Percentiles rank a stretch among this genome's conserved stretches.
These are phyloP conservation scores for Pygocentrus nattereri DNA, from an alignment of 2,797 vertebrate genomes.

Conservation along the genomic window DNA sequence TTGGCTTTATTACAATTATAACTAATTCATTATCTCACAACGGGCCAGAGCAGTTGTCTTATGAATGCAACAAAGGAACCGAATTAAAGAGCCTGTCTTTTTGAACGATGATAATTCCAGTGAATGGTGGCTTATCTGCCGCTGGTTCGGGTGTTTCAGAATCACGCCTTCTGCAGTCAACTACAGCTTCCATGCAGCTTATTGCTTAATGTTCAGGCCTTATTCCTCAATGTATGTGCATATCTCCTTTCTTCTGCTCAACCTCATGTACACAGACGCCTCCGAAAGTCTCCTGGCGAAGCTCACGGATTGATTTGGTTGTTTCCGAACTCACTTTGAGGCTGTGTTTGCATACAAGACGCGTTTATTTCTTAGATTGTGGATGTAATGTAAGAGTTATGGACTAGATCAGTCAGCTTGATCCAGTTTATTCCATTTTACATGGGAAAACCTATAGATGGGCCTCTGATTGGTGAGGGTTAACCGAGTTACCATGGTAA, in stretches of 20 bases:
- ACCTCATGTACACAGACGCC: not conserved
- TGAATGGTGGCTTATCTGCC: constrained; percentile 46
- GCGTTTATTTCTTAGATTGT: too few species aligned
- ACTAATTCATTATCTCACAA: constrained; percentile 72
- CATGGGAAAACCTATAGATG: not conserved
- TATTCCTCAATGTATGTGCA: not conserved
- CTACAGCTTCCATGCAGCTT: too few species aligned
- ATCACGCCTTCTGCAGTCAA: not conserved
- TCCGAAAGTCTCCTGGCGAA: not conserved
- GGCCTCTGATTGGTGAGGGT: too few species aligned
- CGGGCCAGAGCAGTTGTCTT: constrained; percentile 70
- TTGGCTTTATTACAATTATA: constrained; percentile 73
- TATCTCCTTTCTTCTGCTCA: not conserved
- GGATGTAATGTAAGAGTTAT: too few species aligned
- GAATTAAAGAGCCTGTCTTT: constrained; percentile 70
- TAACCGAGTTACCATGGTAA: too few species aligned
- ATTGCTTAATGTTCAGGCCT: not conserved
- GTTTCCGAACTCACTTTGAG: not conserved
- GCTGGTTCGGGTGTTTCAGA: constrained; percentile 41
- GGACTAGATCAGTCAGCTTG: too few species aligned
- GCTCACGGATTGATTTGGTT: too few species aligned
- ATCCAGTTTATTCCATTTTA: not conserved
- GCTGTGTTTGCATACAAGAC: too few species aligned
- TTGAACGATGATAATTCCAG: constrained; percentile 63
- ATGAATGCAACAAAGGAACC: constrained; percentile 63